phyloP scores from a whole-genome alignment of 2,113 vertebrate genomes.

The Nerophis ophidion region DNA sequence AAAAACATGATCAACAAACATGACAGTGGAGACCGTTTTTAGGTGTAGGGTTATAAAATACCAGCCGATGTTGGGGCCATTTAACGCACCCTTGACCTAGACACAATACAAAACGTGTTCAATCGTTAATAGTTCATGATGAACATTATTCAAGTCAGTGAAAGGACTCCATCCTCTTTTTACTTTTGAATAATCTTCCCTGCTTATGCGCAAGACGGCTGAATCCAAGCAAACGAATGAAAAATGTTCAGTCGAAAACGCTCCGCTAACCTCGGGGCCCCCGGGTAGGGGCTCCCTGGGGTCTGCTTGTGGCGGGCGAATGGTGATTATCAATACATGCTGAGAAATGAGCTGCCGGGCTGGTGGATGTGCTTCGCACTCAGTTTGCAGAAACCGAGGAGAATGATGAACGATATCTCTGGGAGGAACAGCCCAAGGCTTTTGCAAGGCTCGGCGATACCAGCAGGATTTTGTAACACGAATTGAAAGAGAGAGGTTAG shows the following conservation, averaged over 20 bases:
- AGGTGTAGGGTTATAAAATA: no score
- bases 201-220: slow-evolving; percentile 25
- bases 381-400: slow-evolving; percentile 43
- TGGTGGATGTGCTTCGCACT: slow-evolving; percentile 35
- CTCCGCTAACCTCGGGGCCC: slow-evolving; percentile 1
- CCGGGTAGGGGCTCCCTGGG: slow-evolving; percentile 10
- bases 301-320: slow-evolving; percentile 16
- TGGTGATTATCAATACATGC: slow-evolving; percentile 51
- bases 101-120: slow-evolving; percentile 1
- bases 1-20: no score
- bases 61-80: no score
- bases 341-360: slow-evolving; percentile 48
- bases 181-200: slow-evolving; percentile 16
- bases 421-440: slow-evolving; percentile 22
- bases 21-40: no score
- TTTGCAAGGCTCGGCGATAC: neutral
- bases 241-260: slow-evolving; percentile 34
- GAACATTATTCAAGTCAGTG: neutral
- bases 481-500: no score
- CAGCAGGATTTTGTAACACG: no score
- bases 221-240: slow-evolving; percentile 41
- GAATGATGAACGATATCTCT: slow-evolving; percentile 45
- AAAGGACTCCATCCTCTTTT: neutral
- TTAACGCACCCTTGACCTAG: slow-evolving; percentile 4
- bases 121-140: neutral